A percentile compares a stretch with the other conserved stretches of the same genome.
Evolutionary conservation across 2,888 invertebrate species (phyloP).

Genomic region (Dermolepida albohirtum): DNA sequence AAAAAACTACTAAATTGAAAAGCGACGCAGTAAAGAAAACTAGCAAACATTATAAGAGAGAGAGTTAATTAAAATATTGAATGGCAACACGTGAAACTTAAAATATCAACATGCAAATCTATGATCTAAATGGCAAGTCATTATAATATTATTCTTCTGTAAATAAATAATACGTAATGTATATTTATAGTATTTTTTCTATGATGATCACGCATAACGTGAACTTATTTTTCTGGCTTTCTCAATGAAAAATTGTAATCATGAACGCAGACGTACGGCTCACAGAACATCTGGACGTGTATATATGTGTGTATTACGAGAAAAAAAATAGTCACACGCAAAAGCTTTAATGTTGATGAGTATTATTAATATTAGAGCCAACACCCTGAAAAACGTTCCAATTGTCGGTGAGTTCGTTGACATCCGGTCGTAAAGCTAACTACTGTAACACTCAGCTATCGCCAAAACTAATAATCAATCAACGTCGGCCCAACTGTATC

Average conservation of each 20-base stretch:
- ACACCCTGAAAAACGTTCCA: slow-evolving; percentile 27
- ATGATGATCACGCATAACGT: slow-evolving; percentile 2
- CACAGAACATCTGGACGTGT: slow-evolving; percentile 21
- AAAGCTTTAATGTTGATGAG: slow-evolving; percentile 33
- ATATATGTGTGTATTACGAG: background rate
- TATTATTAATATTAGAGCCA: slow-evolving; percentile 29
- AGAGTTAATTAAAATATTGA: too few species aligned
- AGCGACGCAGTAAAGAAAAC: too few species aligned
- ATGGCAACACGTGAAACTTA: too few species aligned
- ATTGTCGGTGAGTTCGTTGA: slow-evolving; percentile 34
- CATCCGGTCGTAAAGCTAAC: slow-evolving; percentile 31
- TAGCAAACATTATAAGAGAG: too few species aligned
- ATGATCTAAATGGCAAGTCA: too few species aligned
- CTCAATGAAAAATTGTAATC: slow-evolving; percentile 24
- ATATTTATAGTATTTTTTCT: background rate
- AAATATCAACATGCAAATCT: too few species aligned
- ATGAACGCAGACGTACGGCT: slow-evolving; percentile 10
- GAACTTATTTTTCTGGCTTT: slow-evolving; percentile 18
- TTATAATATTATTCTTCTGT: too few species aligned
- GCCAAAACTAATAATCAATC: slow-evolving; percentile 41
- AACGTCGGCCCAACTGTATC: slow-evolving; percentile 33
- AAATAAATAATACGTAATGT: background rate
- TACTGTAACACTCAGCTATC: slow-evolving; percentile 26
- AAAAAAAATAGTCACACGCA: slow-evolving; percentile 30
- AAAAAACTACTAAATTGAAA: too few species aligned